phyloP scores from a whole-genome alignment of 2,113 vertebrate genomes.

The Origma solitaria region DNA sequence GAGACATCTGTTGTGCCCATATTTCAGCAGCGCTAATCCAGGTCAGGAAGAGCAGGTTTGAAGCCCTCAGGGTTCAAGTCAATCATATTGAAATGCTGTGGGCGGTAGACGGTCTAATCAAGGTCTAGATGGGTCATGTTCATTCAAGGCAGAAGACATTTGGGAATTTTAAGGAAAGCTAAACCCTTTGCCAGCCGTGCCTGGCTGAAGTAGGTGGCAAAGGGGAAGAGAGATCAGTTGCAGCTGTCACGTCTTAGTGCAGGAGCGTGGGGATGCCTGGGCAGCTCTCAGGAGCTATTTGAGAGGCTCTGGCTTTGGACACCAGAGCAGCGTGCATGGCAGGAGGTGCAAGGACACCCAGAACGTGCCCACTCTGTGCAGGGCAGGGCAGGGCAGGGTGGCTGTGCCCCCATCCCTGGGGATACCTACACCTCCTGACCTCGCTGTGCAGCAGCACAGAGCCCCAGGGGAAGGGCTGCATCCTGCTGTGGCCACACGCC shows the following conservation, averaged over 20 bases:
- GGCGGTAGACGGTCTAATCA: accelerated
- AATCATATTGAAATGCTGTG: background rate
- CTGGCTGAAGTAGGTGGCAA: background rate
- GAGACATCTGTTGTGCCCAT: constrained; percentile 35
- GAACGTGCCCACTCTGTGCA: background rate
- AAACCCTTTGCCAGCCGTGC: background rate
- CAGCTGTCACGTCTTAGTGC: constrained; percentile 23
- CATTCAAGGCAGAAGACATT: background rate
- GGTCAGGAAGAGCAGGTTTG: constrained; percentile 19
- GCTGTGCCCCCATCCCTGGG: background rate
- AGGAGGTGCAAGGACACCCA: background rate
- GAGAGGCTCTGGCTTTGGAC: background rate
- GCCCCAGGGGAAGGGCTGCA: background rate
- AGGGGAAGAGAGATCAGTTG: background rate
- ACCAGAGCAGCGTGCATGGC: accelerated
- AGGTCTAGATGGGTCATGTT: background rate
- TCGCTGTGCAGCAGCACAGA: background rate
- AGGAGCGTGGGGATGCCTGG: background rate
- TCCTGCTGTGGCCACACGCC: accelerated
- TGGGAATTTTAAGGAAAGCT: constrained; percentile 8
- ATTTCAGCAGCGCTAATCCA: constrained; percentile 49
- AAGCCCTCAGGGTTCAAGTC: constrained; percentile 2
- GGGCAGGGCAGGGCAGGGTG: background rate
- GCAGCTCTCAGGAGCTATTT: background rate
- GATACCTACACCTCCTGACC: background rate